Evolutionary conservation across 2,888 invertebrate species (phyloP), one percentile per base, ranked within the genome.

Genomic region (Rhagophthalmus giganteus): DNA sequence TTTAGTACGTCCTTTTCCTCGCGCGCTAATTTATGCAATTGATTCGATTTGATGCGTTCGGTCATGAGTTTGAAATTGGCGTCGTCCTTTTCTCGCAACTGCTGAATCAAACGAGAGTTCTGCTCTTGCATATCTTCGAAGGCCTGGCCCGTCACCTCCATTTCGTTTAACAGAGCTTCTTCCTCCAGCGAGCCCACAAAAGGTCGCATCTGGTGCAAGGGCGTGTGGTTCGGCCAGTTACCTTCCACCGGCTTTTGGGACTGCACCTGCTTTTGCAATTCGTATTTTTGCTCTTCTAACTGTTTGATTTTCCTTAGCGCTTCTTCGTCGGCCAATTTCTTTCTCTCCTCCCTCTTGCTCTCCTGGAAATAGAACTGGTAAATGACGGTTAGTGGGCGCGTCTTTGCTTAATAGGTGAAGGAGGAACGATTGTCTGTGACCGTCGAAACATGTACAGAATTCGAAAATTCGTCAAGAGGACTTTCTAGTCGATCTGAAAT

Each of bases 101-200:
- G 97, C 64, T 97, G 95, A 39, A 98, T 89, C 11, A 98, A 81
- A 25, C 96, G 79, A 0, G 94, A 93, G 76, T 97, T 97, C 77
- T 97, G 97, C 67, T 98, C 97, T 77, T 98, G 97, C 95, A 97
- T 96, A 69, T 99, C 98, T 73, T 99, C 98, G 70, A 96, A 96
- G 1, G 98, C 98, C 74, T 97, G 97, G 0, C 98, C 98, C 0
- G 98, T 99, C 2, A 96, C 95, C 73, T 99, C 98, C 94, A 99
- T 97, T 77, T 99, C 99, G 71, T 94, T 97, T 9, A 98, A 78
- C 38, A 99, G 79, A 0, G 96, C 95, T 70, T 98, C 97, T 74
- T 98, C 97, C 73, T 97, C 95, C 67, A 85, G 85, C 0, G 86
- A 87, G 1, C 87, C 87, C 0, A 86, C 86, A 68, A 87, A 87